A percentile compares a stretch with the other conserved stretches of the same genome.
These are phyloP conservation scores for Caenorhabditis panamensis DNA, from an alignment of 2,888 invertebrate genomes.

Conservation along the genomic window DNA sequence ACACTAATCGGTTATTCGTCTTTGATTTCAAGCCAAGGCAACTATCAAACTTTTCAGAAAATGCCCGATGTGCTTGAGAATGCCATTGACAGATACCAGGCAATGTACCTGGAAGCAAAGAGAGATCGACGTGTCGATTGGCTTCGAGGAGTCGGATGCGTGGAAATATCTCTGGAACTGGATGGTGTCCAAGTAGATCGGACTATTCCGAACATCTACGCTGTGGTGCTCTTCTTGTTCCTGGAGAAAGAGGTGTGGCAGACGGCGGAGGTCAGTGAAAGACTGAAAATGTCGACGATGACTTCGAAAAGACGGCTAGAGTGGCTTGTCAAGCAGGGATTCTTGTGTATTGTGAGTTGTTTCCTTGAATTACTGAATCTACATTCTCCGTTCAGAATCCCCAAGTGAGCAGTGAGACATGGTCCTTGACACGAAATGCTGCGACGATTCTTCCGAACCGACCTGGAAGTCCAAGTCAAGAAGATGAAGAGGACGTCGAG, in stretches of 20 bases:
- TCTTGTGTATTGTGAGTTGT: conserved; percentile 32
- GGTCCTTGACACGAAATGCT: conserved; percentile 41
- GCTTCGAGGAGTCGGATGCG: conserved; percentile 63
- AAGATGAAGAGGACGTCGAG: conserved; percentile 61
- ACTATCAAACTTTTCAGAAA: no score
- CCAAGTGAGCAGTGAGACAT: conserved; percentile 31
- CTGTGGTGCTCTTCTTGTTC: conserved; percentile 72
- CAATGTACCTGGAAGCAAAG: conserved; percentile 59
- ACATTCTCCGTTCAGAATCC: conserved; percentile 68
- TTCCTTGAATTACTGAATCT: no score
- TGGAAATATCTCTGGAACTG: conserved; percentile 70
- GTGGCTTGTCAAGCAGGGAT: conserved; percentile 71
- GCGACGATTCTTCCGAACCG: conserved; percentile 25
- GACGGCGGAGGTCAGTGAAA: conserved; percentile 65
- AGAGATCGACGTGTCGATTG: conserved; percentile 69
- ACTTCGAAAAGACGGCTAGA: conserved; percentile 69
- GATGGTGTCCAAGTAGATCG: conserved; percentile 67
- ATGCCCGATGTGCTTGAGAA: conserved; percentile 60
- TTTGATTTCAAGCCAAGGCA: conserved; percentile 45
- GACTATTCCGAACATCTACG: conserved; percentile 69
- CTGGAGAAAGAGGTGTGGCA: conserved; percentile 68
- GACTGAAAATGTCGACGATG: conserved; percentile 56
- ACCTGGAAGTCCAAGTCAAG: conserved; percentile 33
- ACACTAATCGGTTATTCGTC: conserved; percentile 2
- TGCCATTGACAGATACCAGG: conserved; percentile 62